Conservation (phyloP, 2,113 vertebrate species). For the Bubo blakistoni region DNA sequence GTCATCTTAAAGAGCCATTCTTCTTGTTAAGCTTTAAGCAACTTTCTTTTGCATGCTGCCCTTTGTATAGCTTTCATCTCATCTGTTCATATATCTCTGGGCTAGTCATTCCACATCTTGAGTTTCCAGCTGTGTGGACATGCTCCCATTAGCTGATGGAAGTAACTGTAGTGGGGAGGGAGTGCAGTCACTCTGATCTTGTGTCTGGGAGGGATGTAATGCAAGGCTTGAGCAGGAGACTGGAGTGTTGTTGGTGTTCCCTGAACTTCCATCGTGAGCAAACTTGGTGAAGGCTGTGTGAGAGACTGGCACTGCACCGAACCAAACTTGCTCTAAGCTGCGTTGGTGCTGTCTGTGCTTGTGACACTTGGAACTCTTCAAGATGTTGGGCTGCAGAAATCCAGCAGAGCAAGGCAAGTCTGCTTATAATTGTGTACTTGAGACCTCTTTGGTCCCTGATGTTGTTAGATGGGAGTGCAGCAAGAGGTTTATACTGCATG, state of each 20-base stretch:
- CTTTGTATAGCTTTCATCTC: constrained; percentile 11
- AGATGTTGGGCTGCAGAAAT: background rate
- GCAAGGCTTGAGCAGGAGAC: background rate
- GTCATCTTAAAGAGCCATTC: constrained; percentile 38
- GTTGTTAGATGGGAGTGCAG: background rate
- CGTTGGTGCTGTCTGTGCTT: background rate
- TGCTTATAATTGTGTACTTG: background rate
- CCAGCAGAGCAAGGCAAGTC: background rate
- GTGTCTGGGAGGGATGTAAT: background rate
- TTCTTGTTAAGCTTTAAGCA: constrained; percentile 28
- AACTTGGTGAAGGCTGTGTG: background rate
- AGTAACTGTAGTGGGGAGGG: background rate
- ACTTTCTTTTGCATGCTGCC: background rate
- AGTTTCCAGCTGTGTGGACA: background rate
- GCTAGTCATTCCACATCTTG: background rate
- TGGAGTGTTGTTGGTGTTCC: background rate
- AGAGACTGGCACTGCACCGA: background rate
- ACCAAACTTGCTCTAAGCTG: background rate
- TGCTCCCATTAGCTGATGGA: background rate
- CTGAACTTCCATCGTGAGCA: accelerated
- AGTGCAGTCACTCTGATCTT: background rate
- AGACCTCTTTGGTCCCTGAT: background rate
- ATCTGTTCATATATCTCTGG: background rate
- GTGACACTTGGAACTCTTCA: background rate
- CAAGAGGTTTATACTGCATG: background rate